Conservation (phyloP, 2,113 vertebrate genomes). For the Dolichallabes microphthalmus region DNA sequence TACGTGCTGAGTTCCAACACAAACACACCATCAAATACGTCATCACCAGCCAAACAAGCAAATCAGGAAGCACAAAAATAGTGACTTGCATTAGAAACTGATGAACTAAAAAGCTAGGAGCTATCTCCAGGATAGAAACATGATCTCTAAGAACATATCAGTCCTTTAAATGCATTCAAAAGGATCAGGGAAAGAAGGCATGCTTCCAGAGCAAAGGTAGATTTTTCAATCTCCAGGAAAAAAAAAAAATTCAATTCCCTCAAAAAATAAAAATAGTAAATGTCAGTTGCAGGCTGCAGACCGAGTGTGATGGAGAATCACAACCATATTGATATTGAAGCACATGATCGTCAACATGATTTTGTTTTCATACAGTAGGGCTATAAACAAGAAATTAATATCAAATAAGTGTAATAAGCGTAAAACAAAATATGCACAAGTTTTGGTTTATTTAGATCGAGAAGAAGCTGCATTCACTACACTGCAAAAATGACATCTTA, state of each 20-base stretch:
- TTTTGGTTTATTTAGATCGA: not conserved
- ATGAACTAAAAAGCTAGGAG: not conserved
- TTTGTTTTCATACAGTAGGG: not conserved
- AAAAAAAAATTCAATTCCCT: too few relatives aligned
- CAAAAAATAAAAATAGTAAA: too few relatives aligned
- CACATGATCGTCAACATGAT: not conserved
- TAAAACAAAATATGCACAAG: not conserved
- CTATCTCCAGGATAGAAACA: not conserved
- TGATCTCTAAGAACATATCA: not conserved
- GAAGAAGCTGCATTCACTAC: not conserved
- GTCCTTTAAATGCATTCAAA: not conserved
- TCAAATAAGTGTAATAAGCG: not conserved
- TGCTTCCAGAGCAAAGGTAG: not conserved
- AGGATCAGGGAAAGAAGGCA: not conserved
- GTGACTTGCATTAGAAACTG: not conserved
- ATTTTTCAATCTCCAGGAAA: not conserved
- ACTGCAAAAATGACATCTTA: not conserved
- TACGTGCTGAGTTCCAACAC: not conserved
- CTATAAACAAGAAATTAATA: not conserved
- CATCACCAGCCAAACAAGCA: not conserved
- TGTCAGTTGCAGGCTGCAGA: not conserved
- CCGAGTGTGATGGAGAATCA: not conserved
- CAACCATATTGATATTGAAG: not conserved
- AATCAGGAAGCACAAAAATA: not conserved
- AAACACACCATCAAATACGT: not conserved